Base-by-base conservation (phyloP, 2,113 vertebrate species). In the Vicugna pacos region DNA sequence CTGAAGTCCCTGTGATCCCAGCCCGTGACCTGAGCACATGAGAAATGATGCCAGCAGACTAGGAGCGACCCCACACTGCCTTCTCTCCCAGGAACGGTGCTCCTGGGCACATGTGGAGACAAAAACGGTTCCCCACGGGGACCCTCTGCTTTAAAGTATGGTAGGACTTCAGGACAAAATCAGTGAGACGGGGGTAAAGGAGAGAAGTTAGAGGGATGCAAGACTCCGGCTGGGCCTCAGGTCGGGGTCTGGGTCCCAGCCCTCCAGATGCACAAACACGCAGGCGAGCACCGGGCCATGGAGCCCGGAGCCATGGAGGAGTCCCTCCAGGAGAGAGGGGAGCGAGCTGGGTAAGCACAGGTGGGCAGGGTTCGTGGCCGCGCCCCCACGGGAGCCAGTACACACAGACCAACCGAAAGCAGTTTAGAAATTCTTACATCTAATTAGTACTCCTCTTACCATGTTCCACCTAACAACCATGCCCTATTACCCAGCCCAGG, bases 311-410 rank as follows among this genome's bases (percentile, higher is more conserved):
- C 16, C 17, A 56, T 3, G 9, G 58, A 19, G 54, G n/a, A 65
- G 28, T 38, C 20, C 20, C 91, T 38, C 26, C 19, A 15, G 26
- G 28, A 35, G n/a, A 88, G 38, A 70, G 1, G 13, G 50, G 69
- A 42, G 69, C 19, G 22, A 83, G 46, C 56, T 28, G 24, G 0
- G 19, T 20, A 20, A 50, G 48, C 86, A 50, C 56, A 3, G 42
- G 6, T 6, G 19, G 70, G 14, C 11, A 20, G 30, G 46, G 70
- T 62, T 60, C 86, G 32, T 75, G 70, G 28, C 77, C 54, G 42
- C 0, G 1, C 17, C 15, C 19, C 35, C 38, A 64, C 0, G 6
- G 17, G 32, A 92, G 38, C 24, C 54, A 2, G 0, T 16, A n/a
- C 16, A 64, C n/a, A 17, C 38, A 42, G 38, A 42, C 38, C 38